Percentiles rank a stretch among this genome's conserved stretches.
Conservation (phyloP, 2,797 vertebrate genomes). For the Neoniphon sammara region DNA sequence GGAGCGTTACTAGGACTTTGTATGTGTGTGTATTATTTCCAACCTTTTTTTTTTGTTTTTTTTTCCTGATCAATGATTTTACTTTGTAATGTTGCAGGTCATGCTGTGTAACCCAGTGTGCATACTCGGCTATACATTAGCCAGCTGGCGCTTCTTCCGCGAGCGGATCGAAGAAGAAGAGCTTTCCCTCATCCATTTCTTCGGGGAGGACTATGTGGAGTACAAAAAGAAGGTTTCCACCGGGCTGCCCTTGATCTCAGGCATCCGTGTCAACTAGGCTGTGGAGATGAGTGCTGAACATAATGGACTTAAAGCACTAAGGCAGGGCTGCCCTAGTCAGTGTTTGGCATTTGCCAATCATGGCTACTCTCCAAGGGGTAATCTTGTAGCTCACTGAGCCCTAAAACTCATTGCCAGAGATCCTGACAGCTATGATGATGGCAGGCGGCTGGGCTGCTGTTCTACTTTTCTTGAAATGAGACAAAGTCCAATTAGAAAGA, state of each 20-base stretch:
- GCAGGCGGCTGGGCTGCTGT: constrained; percentile 60
- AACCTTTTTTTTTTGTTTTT: too few species aligned
- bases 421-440: constrained; percentile 34
- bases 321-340: constrained; percentile 61
- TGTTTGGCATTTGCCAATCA: constrained; percentile 42
- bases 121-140: constrained; percentile 89
- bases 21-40: too few species aligned
- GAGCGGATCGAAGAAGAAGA: constrained; percentile 97
- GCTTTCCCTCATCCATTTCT: constrained; percentile 94
- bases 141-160: constrained; percentile 96
- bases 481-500: constrained; percentile 20
- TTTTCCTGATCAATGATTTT: neutral
- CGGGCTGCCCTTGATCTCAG: constrained; percentile 94
- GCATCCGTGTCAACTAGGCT: constrained; percentile 87
- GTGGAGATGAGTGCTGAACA: constrained; percentile 31
- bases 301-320: constrained; percentile 64
- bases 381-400: constrained; percentile 59
- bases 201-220: constrained; percentile 93
- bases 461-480: constrained; percentile 52
- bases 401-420: constrained; percentile 57
- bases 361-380: constrained; percentile 50
- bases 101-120: constrained; percentile 96
- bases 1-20: too few species aligned
- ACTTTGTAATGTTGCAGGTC: constrained; percentile 80
- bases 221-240: constrained; percentile 94